phyloP scores from a whole-genome alignment of 2,888 invertebrate genomes.

The Schrankia costaestrigalis region DNA sequence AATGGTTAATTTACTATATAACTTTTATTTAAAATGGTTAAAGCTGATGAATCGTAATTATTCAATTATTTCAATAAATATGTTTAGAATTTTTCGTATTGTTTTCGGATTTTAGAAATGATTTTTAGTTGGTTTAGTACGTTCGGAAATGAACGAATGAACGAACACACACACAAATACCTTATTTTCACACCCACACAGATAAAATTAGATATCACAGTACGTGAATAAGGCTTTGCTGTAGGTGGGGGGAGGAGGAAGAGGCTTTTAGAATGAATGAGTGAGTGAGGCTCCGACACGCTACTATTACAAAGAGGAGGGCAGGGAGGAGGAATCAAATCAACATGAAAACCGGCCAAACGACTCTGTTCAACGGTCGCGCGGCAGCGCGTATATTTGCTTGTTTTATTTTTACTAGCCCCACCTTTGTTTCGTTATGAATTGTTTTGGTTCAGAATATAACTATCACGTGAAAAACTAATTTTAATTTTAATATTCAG shows the following conservation, averaged over 20 bases:
- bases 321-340: constrained; percentile 46
- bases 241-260: constrained; percentile 43
- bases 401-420: constrained; percentile 60
- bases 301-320: constrained; percentile 29
- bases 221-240: constrained; percentile 6
- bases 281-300: constrained; percentile 1
- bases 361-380: constrained; percentile 77
- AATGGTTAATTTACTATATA: too few relatives aligned
- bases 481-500: constrained; percentile 26
- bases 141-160: constrained; percentile 28
- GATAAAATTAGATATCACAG: too few relatives aligned
- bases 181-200: neutral
- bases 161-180: constrained; percentile 12
- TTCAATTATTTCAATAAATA: too few relatives aligned
- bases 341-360: constrained; percentile 70
- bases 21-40: too few relatives aligned
- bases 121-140: too few relatives aligned
- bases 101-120: too few relatives aligned
- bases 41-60: too few relatives aligned
- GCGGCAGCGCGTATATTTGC: constrained; percentile 65
- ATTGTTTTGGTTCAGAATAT: constrained; percentile 46
- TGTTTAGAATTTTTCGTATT: too few relatives aligned
- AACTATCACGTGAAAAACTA: constrained; percentile 21
- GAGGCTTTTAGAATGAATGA: constrained; percentile 48
- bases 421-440: constrained; percentile 73